A percentile compares a stretch with the other conserved stretches of the same genome.
phyloP scores from a whole-genome alignment of 2,888 invertebrate genomes.

The Keiferia lycopersicella region DNA sequence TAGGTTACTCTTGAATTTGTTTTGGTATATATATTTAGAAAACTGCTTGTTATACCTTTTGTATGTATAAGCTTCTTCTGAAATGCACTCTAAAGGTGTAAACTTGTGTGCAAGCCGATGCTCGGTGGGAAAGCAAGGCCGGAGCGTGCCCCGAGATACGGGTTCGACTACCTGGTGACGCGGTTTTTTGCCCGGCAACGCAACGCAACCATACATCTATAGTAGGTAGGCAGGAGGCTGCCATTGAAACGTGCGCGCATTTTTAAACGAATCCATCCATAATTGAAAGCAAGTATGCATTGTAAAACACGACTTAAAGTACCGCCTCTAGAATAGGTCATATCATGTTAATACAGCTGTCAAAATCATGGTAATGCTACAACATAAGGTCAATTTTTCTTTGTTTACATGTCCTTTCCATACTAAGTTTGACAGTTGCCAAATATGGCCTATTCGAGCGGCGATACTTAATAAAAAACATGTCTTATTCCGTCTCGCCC shows the following conservation, averaged over 20 bases:
- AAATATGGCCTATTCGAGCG: too few species aligned
- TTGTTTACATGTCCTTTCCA: too few species aligned
- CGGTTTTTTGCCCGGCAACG: too few species aligned
- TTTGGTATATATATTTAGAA: background rate
- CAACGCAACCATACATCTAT: background rate
- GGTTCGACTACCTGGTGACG: constrained; percentile 3
- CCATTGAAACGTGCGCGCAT: background rate
- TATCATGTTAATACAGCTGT: too few species aligned
- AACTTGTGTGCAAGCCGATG: background rate
- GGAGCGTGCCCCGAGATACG: constrained; percentile 1
- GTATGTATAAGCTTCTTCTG: background rate
- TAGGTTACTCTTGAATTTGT: background rate
- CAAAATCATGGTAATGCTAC: too few species aligned
- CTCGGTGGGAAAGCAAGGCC: constrained; percentile 10
- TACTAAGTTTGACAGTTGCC: too few species aligned
- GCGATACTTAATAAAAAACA: background rate
- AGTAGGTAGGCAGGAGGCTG: background rate
- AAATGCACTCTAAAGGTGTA: background rate
- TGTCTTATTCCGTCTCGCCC: background rate
- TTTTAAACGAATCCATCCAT: background rate
- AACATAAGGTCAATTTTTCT: too few species aligned
- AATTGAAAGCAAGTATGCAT: background rate
- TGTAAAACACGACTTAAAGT: background rate
- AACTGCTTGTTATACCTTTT: background rate
- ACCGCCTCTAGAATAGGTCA: too few species aligned